A percentile compares a stretch with the other conserved stretches of the same genome.
These are phyloP conservation scores for Lamprologus callipterus DNA, from an alignment of 2,113 vertebrate genomes.

Conservation along the genomic window DNA sequence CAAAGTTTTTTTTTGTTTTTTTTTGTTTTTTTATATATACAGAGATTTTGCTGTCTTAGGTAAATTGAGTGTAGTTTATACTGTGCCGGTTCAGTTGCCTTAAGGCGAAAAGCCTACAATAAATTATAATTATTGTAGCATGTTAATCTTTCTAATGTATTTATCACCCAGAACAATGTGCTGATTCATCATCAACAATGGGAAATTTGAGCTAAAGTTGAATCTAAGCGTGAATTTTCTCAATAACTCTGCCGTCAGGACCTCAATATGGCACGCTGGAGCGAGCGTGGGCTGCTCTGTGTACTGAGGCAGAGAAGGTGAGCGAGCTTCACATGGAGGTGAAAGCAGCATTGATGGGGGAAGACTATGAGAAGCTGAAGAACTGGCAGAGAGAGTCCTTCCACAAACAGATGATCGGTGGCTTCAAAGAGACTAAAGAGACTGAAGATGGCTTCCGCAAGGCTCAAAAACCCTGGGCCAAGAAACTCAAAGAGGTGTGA, in stretches of 20 bases:
- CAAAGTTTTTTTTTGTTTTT: background rate
- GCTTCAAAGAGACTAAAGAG: conserved; percentile 97
- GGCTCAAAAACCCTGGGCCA: conserved; percentile 98
- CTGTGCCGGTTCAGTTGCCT: background rate
- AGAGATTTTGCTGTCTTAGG: background rate
- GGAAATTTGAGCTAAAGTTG: background rate
- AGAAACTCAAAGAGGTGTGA: conserved; percentile 94
- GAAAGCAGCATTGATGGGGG: conserved; percentile 85
- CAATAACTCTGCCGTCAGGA: conserved; percentile 64
- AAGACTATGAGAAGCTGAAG: conserved; percentile 98
- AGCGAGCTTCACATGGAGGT: conserved; percentile 96
- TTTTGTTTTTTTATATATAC: background rate
- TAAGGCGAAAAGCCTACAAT: background rate
- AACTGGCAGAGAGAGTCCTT: conserved; percentile 97
- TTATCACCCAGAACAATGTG: background rate
- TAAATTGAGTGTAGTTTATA: background rate
- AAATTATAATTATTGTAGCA: background rate
- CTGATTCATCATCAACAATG: background rate
- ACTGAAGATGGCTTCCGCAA: conserved; percentile 95
- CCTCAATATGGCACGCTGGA: conserved; percentile 94
- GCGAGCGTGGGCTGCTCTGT: conserved; percentile 86
- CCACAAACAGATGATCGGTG: conserved; percentile 98
- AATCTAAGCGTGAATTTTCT: background rate
- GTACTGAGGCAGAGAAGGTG: conserved; percentile 92
- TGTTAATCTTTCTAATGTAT: background rate